phyloP scores from a whole-genome alignment of 2,888 invertebrate species.

The Rotaria macrura region DNA sequence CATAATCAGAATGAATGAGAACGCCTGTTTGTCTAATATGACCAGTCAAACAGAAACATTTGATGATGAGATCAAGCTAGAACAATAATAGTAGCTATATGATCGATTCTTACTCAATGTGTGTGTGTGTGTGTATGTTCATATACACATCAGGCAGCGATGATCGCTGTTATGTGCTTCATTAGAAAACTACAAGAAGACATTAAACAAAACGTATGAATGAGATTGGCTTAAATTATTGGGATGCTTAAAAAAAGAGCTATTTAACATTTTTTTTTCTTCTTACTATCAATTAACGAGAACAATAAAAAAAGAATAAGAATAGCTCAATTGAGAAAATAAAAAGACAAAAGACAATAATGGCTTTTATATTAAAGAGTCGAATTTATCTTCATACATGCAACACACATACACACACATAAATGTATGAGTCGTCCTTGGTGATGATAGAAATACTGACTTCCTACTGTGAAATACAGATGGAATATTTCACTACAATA shows the following conservation, averaged over 20 bases:
- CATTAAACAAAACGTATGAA: neutral
- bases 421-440: neutral
- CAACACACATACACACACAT: no score
- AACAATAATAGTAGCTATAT: neutral
- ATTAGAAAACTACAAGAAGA: neutral
- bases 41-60: neutral
- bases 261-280: neutral
- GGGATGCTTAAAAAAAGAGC: neutral
- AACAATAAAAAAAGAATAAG: neutral
- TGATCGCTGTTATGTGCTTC: neutral
- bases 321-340: neutral
- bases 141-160: neutral
- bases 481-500: neutral
- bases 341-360: neutral
- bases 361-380: neutral
- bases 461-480: neutral
- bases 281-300: neutral
- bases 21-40: neutral
- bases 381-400: no score
- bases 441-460: neutral
- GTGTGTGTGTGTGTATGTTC: neutral
- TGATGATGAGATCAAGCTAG: constrained; percentile 8
- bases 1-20: neutral
- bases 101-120: neutral
- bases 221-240: neutral